Conservation (phyloP, 2,113 vertebrate species). For the Dinomys branickii region DNA sequence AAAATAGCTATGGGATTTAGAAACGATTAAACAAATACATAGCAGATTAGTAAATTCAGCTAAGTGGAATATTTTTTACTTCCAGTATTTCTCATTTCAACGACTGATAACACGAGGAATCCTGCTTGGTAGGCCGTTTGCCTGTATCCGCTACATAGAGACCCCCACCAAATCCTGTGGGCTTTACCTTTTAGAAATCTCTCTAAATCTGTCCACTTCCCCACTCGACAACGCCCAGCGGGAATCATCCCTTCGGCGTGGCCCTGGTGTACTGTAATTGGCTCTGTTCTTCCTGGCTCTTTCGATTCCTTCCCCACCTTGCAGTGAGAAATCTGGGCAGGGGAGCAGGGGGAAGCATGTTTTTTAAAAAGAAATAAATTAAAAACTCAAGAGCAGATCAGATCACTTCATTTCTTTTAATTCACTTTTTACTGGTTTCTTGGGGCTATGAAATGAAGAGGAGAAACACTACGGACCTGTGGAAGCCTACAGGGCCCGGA, state of each 20-base stretch:
- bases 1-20: not conserved
- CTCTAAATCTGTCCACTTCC: not conserved
- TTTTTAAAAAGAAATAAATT: not conserved
- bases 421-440: not conserved
- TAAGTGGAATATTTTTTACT: too few species aligned
- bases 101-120: not conserved
- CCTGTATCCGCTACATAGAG: fast-evolving
- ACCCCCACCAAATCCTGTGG: fast-evolving
- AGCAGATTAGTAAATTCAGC: not conserved
- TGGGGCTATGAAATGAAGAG: not conserved
- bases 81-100: not conserved
- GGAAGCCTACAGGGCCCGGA: too few species aligned
- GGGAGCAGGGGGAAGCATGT: too few species aligned
- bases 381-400: not conserved
- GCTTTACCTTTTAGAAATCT: not conserved
- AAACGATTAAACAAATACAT: not conserved
- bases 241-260: not conserved
- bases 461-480: not conserved
- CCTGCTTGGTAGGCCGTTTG: fast-evolving
- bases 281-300: not conserved
- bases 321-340: not conserved
- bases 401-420: not conserved
- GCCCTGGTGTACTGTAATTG: too few species aligned
- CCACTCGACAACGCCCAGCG: fast-evolving
- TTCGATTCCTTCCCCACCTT: not conserved